These are phyloP conservation scores for Rynchops niger DNA, from an alignment of 2,113 vertebrate species.

Conservation along the genomic window DNA sequence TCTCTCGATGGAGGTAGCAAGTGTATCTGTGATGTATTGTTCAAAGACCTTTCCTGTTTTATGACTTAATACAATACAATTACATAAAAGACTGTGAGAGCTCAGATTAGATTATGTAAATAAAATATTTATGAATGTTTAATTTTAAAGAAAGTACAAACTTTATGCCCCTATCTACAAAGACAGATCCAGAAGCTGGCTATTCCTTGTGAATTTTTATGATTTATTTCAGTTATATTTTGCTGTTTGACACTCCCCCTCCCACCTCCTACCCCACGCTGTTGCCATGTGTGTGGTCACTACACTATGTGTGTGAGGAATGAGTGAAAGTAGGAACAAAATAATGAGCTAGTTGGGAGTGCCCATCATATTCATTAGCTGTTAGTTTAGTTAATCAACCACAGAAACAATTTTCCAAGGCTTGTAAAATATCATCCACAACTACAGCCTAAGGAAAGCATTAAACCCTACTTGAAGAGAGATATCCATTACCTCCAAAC, in stretches of 20 bases:
- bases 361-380: neutral
- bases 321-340: neutral
- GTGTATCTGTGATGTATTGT: neutral
- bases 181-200: neutral
- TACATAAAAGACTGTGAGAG: neutral
- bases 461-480: neutral
- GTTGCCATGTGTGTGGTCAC: neutral
- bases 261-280: fast-evolving
- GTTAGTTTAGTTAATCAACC: neutral
- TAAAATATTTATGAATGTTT: neutral
- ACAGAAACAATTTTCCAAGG: neutral
- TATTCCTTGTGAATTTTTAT: neutral
- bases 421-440: neutral
- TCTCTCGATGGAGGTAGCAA: neutral
- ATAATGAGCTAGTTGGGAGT: neutral
- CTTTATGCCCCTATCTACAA: neutral
- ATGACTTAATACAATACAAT: neutral
- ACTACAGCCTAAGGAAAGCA: neutral
- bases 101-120: neutral
- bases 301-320: neutral
- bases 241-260: neutral
- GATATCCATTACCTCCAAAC: neutral
- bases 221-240: neutral
- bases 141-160: neutral
- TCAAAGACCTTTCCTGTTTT: neutral